Base-by-base conservation (phyloP, 1,140 invertebrate genomes). In the Phthorimaea operculella region DNA sequence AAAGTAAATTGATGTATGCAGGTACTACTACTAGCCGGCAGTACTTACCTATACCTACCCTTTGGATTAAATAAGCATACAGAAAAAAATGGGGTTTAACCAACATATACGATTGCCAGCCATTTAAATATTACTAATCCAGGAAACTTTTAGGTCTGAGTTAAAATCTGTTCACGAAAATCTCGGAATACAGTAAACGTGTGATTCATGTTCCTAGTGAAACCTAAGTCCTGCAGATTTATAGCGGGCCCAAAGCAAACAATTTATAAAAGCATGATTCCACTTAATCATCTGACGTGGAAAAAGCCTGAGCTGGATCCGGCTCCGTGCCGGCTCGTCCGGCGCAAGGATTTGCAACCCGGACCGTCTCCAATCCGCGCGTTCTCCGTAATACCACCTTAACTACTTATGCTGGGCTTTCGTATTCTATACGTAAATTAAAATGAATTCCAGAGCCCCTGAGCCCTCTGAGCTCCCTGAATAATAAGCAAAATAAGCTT, bases 381-480 rank as follows among this genome's bases (percentile, higher is more conserved):
- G 36, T 12, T 39, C 36, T 39, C 36, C 36, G 36, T 39, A 39
- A 39, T 39, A 39, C 36, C 36, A 39, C 36, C 36, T 39, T 39
- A 39, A 10, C 36, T 39, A 39, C 36, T 39, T 39, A 39, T 39
- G 36, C 36, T 39, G 10, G 36, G n/a, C 36, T 28, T 28, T 39
- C 36, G 36, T 39, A 39, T 39, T 39, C 36, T 39, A 51, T 55
- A 51, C 54, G 54, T 33, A 55, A 50, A 55, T 42, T 55, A 50
- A 36, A 45, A 42, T 16, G 33, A 21, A 50, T 39, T 14, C 36
- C 54, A 33, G 33, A 16, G 42, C 34, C 17, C 42, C 8, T 47
- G 45, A 52, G 51, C 51, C 18, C 36, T n/a, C 36, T 12, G 36
- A 10, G 54, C 33, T 49, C 14, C 12, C n/a, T 48, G 36, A 3